Evolutionary conservation across 2,113 vertebrate genomes (phyloP).

Genomic region (Rhinolophus sinicus): DNA sequence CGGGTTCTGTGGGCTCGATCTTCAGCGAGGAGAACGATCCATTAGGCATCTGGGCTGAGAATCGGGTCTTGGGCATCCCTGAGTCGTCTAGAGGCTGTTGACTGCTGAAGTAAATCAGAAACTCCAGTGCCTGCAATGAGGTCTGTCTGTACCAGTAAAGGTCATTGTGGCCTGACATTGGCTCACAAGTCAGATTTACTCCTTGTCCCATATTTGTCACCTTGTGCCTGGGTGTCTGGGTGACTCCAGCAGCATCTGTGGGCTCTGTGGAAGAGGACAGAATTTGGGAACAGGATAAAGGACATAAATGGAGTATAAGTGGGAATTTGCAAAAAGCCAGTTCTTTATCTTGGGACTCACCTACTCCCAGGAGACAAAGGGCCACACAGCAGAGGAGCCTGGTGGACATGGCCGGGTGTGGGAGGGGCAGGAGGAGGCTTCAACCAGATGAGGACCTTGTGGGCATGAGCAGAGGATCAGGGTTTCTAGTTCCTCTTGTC

Average conservation of each 20-base stretch:
- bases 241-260: background rate
- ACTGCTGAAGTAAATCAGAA: background rate
- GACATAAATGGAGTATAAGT: too few species aligned
- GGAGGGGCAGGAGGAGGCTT: too few species aligned
- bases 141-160: slow-evolving; percentile 60
- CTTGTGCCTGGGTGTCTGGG: background rate
- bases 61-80: fast-evolving
- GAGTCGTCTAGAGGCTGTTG: fast-evolving
- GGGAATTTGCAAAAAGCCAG: too few species aligned
- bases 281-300: too few species aligned
- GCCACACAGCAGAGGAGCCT: too few species aligned
- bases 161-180: fast-evolving
- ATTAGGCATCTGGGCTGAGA: fast-evolving
- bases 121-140: background rate
- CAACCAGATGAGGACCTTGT: too few species aligned
- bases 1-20: background rate
- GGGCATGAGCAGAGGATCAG: too few species aligned
- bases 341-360: too few species aligned
- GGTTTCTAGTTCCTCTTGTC: too few species aligned
- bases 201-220: background rate
- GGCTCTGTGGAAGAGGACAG: background rate
- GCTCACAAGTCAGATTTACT: background rate
- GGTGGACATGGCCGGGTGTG: too few species aligned
- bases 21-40: fast-evolving
- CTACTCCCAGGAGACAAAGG: too few species aligned